phyloP scores from a whole-genome alignment of 2,888 invertebrate genomes.

The Tineola bisselliella region DNA sequence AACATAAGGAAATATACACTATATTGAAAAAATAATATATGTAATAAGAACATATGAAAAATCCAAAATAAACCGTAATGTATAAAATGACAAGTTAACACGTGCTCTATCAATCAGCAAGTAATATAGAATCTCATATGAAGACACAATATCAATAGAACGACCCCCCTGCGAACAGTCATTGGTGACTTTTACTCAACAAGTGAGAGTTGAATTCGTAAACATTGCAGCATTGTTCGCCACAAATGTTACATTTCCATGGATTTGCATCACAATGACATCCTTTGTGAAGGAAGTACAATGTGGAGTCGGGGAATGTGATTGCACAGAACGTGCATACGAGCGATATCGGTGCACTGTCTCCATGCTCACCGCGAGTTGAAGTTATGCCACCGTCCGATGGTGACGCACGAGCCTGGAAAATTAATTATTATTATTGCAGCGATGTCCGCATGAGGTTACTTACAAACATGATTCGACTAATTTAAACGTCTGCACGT shows the following conservation, averaged over 20 bases:
- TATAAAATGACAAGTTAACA: neutral
- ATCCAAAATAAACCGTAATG: too few species aligned
- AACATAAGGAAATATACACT: too few species aligned
- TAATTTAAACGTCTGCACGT: too few species aligned
- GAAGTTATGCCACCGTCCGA: constrained; percentile 75
- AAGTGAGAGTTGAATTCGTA: constrained; percentile 98
- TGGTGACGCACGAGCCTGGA: constrained; percentile 54
- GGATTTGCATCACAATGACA: constrained; percentile 98
- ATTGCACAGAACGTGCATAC: constrained; percentile 94
- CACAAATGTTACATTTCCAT: constrained; percentile 97
- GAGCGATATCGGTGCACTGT: constrained; percentile 70
- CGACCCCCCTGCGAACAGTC: constrained; percentile 65
- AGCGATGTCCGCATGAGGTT: too few species aligned
- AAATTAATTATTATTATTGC: neutral
- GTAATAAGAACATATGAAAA: too few species aligned
- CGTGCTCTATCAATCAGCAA: neutral
- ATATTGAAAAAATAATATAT: too few species aligned
- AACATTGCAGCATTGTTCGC: constrained; percentile 92
- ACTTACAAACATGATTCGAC: too few species aligned
- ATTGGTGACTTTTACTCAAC: constrained; percentile 92
- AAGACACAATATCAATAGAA: constrained; percentile 17
- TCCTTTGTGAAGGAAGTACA: constrained; percentile 97
- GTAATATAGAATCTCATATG: neutral
- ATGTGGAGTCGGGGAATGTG: constrained; percentile 93
- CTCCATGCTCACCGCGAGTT: constrained; percentile 72